Base-by-base conservation (phyloP, 2,113 vertebrate species). In the Tylochromis polylepis region DNA sequence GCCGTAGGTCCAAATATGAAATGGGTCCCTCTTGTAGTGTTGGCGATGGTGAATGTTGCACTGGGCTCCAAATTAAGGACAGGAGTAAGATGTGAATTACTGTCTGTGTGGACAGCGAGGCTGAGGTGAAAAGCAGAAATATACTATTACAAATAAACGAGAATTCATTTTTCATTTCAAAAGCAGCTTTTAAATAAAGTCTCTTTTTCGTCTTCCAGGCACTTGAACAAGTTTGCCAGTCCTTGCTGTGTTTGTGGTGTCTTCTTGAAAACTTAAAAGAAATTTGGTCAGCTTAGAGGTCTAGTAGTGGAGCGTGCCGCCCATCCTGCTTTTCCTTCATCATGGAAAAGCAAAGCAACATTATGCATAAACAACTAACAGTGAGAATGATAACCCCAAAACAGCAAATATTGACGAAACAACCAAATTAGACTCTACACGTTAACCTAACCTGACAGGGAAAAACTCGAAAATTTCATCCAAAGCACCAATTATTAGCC, bases 111-210 rank as follows among this genome's bases (percentile, higher is more conserved):
- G 95, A 97, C 97, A 97, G 97, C 96, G 95, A 97, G 97, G 97
- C 98, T 99, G 97, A 99, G 97, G 97, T 97, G 98, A 97, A 98
- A 96, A 98, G 93, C 92, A 96, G 92, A 95, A 89, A 94, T 94
- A 94, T 78, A 95, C 93, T 89, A 91, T 96, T 96, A 95, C 88
- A 93, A 88, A 91, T 88, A 85, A 90, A 81, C 87, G 91, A 83
- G 27, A 41, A 46, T 87, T 31, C 10, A 49, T 65, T 86, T 87
- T 53, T 85, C 36, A 85, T 85, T 83, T 85, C 29, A 91, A 82
- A 85, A 49, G 29, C 6, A 70, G 65, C 20, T 90, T 75, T 88
- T 41, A 87, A 81, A 57, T 24, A 11, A 78, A 70, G 77, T 89
- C 11, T 29, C 55, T 72, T 27, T 59, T 89, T 86, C 27, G 27